Evolutionary conservation across 2,888 invertebrate species (phyloP).

Genomic region (Chaitophorus viminalis): DNA sequence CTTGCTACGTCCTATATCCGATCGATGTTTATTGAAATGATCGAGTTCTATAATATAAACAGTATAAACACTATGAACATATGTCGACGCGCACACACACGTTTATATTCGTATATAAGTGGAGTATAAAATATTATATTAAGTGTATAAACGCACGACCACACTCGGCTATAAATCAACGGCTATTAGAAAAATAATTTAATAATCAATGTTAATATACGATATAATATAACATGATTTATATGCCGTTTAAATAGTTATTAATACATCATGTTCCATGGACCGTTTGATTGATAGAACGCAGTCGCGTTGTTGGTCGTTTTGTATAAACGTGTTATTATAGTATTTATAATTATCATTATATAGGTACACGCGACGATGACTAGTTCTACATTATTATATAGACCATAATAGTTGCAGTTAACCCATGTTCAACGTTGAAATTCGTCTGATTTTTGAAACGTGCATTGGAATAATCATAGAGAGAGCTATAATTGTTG

Average conservation of each 20-base stretch:
- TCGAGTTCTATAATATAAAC: too few relatives aligned
- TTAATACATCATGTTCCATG: neutral
- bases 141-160: neutral
- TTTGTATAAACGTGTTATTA: too few relatives aligned
- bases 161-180: neutral
- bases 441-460: neutral
- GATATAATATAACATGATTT: neutral
- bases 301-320: too few relatives aligned
- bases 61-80: too few relatives aligned
- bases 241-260: constrained; percentile 4
- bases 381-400: too few relatives aligned
- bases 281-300: constrained; percentile 3
- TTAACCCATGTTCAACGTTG: neutral
- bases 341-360: too few relatives aligned
- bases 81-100: too few relatives aligned
- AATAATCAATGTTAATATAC: neutral
- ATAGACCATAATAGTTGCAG: neutral
- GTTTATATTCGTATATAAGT: neutral
- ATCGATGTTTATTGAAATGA: too few relatives aligned
- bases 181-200: constrained; percentile 1
- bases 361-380: neutral
- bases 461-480: neutral
- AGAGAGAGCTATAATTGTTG: neutral
- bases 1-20: too few relatives aligned
- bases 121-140: neutral